These are phyloP conservation scores for Bimastos eiseni DNA, from an alignment of 2,888 invertebrate genomes.

Conservation along the genomic window DNA sequence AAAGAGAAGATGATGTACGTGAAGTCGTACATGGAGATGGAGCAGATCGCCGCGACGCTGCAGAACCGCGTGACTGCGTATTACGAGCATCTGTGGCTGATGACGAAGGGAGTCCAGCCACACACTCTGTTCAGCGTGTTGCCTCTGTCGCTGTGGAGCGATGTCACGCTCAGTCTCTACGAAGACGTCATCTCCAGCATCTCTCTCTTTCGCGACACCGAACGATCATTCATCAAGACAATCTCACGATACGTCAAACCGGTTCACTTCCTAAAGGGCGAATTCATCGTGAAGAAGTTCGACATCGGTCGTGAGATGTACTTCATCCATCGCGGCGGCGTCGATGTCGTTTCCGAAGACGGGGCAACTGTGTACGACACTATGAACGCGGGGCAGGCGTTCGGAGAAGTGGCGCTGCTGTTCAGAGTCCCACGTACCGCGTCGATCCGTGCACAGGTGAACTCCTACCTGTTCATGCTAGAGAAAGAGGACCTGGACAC, in stretches of 20 bases:
- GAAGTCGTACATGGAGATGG: constrained; percentile 38
- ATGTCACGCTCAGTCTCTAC: constrained; percentile 44
- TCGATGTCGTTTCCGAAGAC: constrained; percentile 43
- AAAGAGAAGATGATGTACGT: constrained; percentile 40
- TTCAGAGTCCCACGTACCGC: constrained; percentile 41
- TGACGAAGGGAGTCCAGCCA: constrained; percentile 45
- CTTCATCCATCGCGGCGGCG: constrained; percentile 44
- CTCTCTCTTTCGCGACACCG: constrained; percentile 41
- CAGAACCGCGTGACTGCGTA: constrained; percentile 39
- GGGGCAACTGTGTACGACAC: constrained; percentile 39
- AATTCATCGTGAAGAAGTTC: constrained; percentile 43
- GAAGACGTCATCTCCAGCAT: constrained; percentile 41
- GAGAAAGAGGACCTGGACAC: constrained; percentile 41
- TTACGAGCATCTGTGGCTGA: constrained; percentile 44
- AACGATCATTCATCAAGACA: constrained; percentile 44
- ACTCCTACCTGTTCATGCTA: constrained; percentile 44
- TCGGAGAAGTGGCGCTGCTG: constrained; percentile 45
- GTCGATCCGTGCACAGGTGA: constrained; percentile 42
- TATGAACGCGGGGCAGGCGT: constrained; percentile 39
- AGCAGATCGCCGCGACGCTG: constrained; percentile 35
- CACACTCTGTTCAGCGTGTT: constrained; percentile 41
- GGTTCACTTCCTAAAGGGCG: constrained; percentile 42
- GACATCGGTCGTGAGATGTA: constrained; percentile 46
- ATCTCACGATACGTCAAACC: constrained; percentile 42
- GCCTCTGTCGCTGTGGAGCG: constrained; percentile 43